Evolutionary conservation across 2,797 vertebrate species (phyloP), one percentile per base, ranked within the genome.

Genomic region (Acestrorhynchus altus): DNA sequence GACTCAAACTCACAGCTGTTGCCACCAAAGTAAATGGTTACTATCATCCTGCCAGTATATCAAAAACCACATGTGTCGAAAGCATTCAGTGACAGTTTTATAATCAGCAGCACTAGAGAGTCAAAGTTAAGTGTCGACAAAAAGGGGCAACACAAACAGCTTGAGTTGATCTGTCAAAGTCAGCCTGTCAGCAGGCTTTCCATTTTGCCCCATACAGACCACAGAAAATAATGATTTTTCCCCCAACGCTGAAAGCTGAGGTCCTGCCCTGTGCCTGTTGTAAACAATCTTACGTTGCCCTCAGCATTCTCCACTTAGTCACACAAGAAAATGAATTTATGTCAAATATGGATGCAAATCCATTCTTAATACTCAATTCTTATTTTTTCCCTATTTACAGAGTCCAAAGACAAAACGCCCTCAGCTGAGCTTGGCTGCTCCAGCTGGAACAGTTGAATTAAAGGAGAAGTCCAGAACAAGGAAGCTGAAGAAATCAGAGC

Each of bases 301-400:
- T 26, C 47, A 66, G 56, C 20, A 51, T 42, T 51, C 42, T 59
- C 31, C 46, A n/a, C n/a, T 47, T 54, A 46, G 49, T 61, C 59
- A 66, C 66, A 72, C 54, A 70, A 49, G 49, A 64, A 63, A 63
- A 66, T 18, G 60, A 51, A 28, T 74, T 64, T 26, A 47, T 66
- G 63, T 47, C 46, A 56, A 64, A 72, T 57, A n/a, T 61, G 51
- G 56, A 72, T 49, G 79, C 72, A 71, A 72, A 80, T 57, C 56
- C 73, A 18, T 75, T 80, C 31, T 73, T 57, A 67, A 77, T 66
- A 59, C 68, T 49, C 54, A 61, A 52, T 72, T 74, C 22, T 66
- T 31, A 28, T 40, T 49, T 60, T 40, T 39, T 22, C 35, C 12
- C 44, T 15, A n/a, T 56, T 75, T 60, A 16, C 60, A 16, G 44